These are phyloP conservation scores for Plutomurus gul DNA, from an alignment of 1,140 invertebrate genomes.

Conservation along the genomic window DNA sequence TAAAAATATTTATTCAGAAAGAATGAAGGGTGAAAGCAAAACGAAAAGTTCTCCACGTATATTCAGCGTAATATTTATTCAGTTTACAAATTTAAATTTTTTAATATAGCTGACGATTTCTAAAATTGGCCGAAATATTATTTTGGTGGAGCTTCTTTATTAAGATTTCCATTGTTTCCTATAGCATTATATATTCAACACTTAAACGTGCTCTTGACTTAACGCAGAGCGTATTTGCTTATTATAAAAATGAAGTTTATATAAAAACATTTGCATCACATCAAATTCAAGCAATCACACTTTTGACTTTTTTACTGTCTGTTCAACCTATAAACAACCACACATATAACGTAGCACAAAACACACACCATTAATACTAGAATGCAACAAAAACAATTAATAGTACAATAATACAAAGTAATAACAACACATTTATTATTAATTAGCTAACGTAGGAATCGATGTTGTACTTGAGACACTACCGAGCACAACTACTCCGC, in stretches of 20 bases:
- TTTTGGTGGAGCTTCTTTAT: no score
- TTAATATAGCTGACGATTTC: no score
- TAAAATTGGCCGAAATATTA: no score
- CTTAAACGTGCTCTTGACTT: conserved; percentile 14
- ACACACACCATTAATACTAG: neutral
- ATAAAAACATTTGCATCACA: conserved; percentile 8
- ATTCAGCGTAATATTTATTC: no score
- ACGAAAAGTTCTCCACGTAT: no score
- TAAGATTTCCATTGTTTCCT: no score
- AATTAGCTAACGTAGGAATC: conserved; percentile 4
- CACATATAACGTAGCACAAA: neutral
- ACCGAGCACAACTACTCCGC: neutral
- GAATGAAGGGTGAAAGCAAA: no score
- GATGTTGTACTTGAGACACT: conserved; percentile 12
- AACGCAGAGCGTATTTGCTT: neutral
- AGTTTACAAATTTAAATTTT: no score
- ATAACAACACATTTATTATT: conserved; percentile 4
- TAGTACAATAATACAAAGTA: neutral
- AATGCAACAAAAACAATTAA: conserved; percentile 21
- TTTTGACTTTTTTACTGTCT: neutral
- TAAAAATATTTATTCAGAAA: no score
- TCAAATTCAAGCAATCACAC: neutral
- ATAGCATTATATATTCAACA: neutral
- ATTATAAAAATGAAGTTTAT: neutral
- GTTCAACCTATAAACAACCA: neutral